Conservation (phyloP, 2,113 vertebrate genomes). For the Bos indicus region DNA sequence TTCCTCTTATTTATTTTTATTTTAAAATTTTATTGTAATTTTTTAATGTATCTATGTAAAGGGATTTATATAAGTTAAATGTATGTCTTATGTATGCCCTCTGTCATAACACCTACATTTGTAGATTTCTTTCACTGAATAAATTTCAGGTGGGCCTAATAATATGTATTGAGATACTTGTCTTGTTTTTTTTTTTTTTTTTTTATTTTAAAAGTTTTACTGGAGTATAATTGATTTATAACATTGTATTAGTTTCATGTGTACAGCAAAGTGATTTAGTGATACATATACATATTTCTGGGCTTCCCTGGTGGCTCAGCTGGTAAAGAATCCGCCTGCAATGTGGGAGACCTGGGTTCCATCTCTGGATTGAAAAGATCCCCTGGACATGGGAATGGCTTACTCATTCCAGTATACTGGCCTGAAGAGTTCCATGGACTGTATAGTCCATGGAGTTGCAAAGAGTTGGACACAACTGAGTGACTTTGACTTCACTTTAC, state of each 20-base stretch:
- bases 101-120: neutral
- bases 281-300: neutral
- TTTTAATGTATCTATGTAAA: neutral
- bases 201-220: neutral
- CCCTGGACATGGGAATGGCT: neutral
- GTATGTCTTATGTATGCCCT: neutral
- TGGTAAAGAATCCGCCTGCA: neutral
- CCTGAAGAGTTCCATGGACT: neutral
- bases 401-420: neutral
- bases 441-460: neutral
- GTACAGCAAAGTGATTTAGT: neutral
- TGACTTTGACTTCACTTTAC: neutral
- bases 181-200: neutral
- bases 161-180: neutral
- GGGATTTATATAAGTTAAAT: neutral
- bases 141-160: neutral
- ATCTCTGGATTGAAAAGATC: neutral
- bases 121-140: neutral
- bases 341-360: neutral
- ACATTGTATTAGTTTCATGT: neutral
- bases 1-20: neutral
- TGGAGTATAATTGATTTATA: neutral
- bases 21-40: neutral
- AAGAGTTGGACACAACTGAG: neutral
- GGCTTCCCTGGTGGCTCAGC: neutral